phyloP scores from a whole-genome alignment of 2,888 invertebrate genomes.

The Oasisia sp. region DNA sequence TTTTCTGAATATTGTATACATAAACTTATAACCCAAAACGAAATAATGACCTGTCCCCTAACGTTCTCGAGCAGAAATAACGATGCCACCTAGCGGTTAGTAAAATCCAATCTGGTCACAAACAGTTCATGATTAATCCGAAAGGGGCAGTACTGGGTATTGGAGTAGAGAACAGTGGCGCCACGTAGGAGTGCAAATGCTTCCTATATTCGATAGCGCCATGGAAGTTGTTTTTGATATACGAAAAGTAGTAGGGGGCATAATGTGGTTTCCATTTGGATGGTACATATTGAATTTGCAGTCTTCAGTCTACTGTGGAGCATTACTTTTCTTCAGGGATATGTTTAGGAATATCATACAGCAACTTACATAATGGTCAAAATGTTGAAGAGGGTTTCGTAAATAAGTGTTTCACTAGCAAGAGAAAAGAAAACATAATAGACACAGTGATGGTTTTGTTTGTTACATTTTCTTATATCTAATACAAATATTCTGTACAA shows the following conservation, averaged over 20 bases:
- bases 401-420: background rate
- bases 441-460: background rate
- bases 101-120: background rate
- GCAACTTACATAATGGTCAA: no score
- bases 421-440: background rate
- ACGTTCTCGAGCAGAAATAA: background rate
- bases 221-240: no score
- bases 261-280: no score
- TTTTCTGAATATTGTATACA: no score
- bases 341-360: no score
- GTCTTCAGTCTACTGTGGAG: no score
- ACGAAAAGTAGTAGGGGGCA: no score
- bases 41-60: background rate
- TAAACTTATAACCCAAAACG: background rate
- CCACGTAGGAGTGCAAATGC: background rate
- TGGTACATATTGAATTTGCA: no score
- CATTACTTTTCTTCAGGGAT: no score
- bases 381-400: no score
- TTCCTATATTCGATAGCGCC: background rate
- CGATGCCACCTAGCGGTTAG: background rate
- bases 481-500: constrained; percentile 5
- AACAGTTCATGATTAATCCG: background rate
- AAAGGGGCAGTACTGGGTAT: background rate
- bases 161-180: background rate
- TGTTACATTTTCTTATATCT: constrained; percentile 10